Base-by-base conservation (phyloP, 2,113 vertebrate species). In the Chionodraco myersi region DNA sequence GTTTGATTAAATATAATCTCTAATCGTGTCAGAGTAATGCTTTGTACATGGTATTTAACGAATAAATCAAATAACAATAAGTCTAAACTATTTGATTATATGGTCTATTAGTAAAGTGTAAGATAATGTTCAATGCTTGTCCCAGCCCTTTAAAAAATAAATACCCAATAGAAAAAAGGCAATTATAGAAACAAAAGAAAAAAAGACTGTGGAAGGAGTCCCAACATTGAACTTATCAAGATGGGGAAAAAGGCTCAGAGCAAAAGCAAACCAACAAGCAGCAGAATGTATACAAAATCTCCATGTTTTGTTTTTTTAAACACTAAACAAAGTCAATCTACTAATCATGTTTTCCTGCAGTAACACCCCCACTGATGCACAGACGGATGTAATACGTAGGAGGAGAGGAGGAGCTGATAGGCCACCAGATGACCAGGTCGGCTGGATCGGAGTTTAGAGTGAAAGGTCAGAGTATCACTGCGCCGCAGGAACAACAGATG, bases 381-480 rank as follows among this genome's bases (percentile, higher is more conserved):
- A 69, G 45, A 48, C 10, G 6, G 44, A 74, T 54, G 51, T 86
- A 83, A 87, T 87, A 76, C 53, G 62, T 8, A 79, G 75, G 26
- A 70, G 61, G 62, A 85, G 30, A 36, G 44, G 45, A 36, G 44
- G 1, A 41, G 63, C 65, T 71, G 68, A 66, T 86, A 72, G 75
- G 78, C 56, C 83, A 84, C 44, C 80, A 80, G 75, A 89, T 79
- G 75, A 80, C 72, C 48, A 66, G 83, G 60, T 90, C 84, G 83
- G 82, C 78, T 34, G 67, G 81, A 73, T 18, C 1, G 1, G 54
- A 68, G 81, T 75, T 77, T 18, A 64, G 58, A 83, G 68, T 18
- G 18, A 85, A 74, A 83, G 80, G 81, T 49, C 76, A 87, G 61
- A 69, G 56, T 44, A 18, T 80, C 64, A 72, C 60, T 12, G 60